Evolutionary conservation across 1,140 invertebrate genomes (phyloP), one percentile per base, ranked within the genome.

Genomic region (Bombus difficillimus): DNA sequence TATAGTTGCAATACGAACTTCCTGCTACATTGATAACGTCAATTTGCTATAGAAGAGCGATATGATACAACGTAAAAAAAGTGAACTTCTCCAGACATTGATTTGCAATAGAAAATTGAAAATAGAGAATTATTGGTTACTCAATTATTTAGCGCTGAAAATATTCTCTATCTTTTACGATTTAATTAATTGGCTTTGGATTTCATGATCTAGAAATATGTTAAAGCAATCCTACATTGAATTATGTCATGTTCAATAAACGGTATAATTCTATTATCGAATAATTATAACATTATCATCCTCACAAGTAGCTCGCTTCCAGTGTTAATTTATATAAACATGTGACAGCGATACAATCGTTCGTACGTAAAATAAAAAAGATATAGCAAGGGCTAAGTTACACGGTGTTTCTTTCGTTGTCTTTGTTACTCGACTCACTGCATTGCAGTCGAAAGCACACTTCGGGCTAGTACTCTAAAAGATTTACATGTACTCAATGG

Each of bases 401-500:
- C n/a, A 41, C 41, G 18, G 22, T 22, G 32, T n/a, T 34, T 53
- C 25, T 53, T 75, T 53, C 10, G 32, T 75, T 34, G 18, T 22
- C 28, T 78, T 64, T 41, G 39, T 78, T 15, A 37, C 39, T 28
- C 6, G 73, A 41, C 34, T 43, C 37, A 22, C 75, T 64, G 57
- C 39, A 78, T 78, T 78, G 75, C 59, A 39, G 59, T 41, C 37
- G 37, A 78, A 34, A 78, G n/a, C 18, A 22, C 41, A 64, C 37
- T 64, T 41, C 25, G 28, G 3, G 9, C 12, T 41, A 64, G 3
- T 41, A 64, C 32, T 34, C 28, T 25, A 53, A 74, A 53, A 53
- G 47, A 75, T 64, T 62, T 62, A 25, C 18, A 78, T 22, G 18
- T 12, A 64, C 13, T 69, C 25, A n/a, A 69, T 53, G 4, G 64